Base-by-base conservation (phyloP, 2,888 invertebrate species). In the Eristalis tenax region DNA sequence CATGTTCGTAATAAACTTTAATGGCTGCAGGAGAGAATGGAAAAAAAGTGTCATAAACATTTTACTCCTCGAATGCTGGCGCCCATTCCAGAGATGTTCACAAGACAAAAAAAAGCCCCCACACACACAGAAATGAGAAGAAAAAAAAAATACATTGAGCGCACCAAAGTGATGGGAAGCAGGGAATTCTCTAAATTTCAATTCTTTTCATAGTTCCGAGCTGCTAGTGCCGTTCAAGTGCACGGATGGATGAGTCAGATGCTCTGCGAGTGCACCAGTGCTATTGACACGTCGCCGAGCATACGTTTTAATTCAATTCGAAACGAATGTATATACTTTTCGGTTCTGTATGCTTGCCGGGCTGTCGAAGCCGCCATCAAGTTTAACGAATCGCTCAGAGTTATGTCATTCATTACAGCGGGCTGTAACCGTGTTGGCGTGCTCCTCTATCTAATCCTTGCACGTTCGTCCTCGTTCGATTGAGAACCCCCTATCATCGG, bases 1-100 rank as follows among this genome's bases (percentile, higher is more conserved):
- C 83, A 87, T 87, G 87, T 79, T 83, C 75, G 87, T 70, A 83
- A 80, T 87, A 87, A 87, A 87, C 78, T 83, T 87, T 83, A 87
- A 87, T 83, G 87, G 74, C 75, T 76, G 66, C 71, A 76, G 76
- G 76, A 83, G 83, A 59, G 26, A 59, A 59, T 26, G 26, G 26
- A 78, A 70, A 68, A 40, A 68, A 68, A 71, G 71, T 76, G 79
- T 75, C 87, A 69, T 87, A 83, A 87, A 87, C 75, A 83, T 83
- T 83, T 79, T 83, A 87, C 79, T 79, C 57, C 68, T 75, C 70
- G 50, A 71, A 83, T 76, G 71, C 63, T 74, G 78, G 69, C 82
- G 63, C 75, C 74, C 86, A 83, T 78, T 69, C 70, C 38, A 50
- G 74, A 69, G 78, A 66, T 74, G 77, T 65, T 82, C 40, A 64